Percentiles rank a stretch among this genome's conserved stretches.
Conservation (phyloP, 2,113 vertebrate genomes). For the Chaetops frenatus region DNA sequence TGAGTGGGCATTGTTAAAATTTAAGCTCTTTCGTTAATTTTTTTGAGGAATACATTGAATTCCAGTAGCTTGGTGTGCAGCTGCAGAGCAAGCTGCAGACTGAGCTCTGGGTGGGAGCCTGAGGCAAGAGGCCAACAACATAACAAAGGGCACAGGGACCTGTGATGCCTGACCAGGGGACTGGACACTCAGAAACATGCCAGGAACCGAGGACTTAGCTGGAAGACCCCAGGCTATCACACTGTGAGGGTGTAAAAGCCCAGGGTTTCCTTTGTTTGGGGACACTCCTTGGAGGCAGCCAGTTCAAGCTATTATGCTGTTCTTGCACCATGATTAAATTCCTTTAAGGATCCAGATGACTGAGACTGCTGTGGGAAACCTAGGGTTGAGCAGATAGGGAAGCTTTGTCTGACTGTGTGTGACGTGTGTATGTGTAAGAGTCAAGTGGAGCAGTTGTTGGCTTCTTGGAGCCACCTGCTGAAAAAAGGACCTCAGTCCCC, state of each 20-base stretch:
- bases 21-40: neutral
- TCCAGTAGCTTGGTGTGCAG: neutral
- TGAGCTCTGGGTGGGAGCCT: neutral
- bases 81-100: neutral
- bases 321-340: neutral
- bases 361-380: neutral
- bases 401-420: neutral
- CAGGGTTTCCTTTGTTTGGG: neutral
- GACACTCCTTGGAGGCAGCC: neutral
- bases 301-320: neutral
- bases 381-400: neutral
- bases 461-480: neutral
- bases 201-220: neutral
- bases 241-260: neutral
- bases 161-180: too few relatives aligned
- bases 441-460: neutral
- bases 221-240: neutral
- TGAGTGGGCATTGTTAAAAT: neutral
- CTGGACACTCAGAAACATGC: neutral
- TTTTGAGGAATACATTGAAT: neutral
- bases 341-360: neutral
- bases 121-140: fast-evolving
- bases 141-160: neutral
- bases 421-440: neutral
- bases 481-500: neutral